Evolutionary conservation across 2,797 vertebrate genomes (phyloP), one percentile per base, ranked within the genome.

Genomic region (Dryobates pubescens): DNA sequence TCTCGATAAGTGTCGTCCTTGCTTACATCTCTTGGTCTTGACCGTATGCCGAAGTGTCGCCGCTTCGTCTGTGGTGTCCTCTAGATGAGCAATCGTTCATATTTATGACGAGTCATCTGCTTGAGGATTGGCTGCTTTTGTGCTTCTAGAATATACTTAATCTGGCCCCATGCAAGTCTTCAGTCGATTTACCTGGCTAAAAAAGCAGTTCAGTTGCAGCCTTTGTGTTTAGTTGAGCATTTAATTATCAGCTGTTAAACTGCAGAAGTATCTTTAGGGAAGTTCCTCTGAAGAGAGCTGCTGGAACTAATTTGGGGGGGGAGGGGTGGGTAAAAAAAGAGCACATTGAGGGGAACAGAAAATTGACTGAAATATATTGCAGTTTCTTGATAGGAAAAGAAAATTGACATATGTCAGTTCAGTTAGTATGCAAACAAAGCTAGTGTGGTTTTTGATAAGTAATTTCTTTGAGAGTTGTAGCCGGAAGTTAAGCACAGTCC

Each of bases 91-190:
- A 2, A 3, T 29, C 63, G 1, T 27, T 77, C 23, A 2, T 54
- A 24, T 53, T 82, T 17, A 2, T 43, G 89, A 36, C 82, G 71
- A 92, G 67, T 81, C 95, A 82, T 49, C 91, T 59, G 58, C 82
- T 13, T 13, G 72, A 77, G 58, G 69, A 34, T 62, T 65, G 86
- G 63, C 59, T 45, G 81, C 79, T 15, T 29, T 63, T 65, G 17
- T 67, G 75, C 54, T 95, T 96, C 88, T 93, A 80, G 93, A 95
- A 92, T 58, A 53, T 82, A 4, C 90, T 57, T 77, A 53, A 82
- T 62, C 7, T 77, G 75, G 65, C 53, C 72, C n/a, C 22, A 1
- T 4, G 4, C 17, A 5, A 45, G 27, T 20, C 64, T 20, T 54
- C 6, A 3, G 58, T 34, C 38, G 1, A 1, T 67, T 49, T 73